These are phyloP conservation scores for Phengaris alcon DNA, from an alignment of 2,888 invertebrate genomes.

Conservation along the genomic window DNA sequence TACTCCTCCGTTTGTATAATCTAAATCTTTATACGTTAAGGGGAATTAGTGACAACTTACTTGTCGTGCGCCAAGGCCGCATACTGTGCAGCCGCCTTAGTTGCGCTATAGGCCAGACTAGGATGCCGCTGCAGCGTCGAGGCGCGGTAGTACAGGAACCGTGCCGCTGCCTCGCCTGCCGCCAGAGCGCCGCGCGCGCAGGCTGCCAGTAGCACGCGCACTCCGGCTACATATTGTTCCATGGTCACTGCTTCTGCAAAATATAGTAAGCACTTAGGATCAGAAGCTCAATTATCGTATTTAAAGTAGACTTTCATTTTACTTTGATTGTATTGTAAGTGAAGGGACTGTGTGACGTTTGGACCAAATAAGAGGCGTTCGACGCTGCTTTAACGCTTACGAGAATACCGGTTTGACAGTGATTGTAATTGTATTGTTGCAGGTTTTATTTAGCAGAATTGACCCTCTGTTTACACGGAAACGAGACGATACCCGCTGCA, in stretches of 20 bases:
- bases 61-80: slow-evolving; percentile 79
- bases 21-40: neutral
- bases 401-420: too few species aligned
- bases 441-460: too few species aligned
- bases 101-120: slow-evolving; percentile 80
- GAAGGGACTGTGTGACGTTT: too few species aligned
- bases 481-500: too few species aligned
- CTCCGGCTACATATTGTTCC: slow-evolving; percentile 82
- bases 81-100: slow-evolving; percentile 81
- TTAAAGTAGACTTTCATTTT: too few species aligned
- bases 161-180: slow-evolving; percentile 81
- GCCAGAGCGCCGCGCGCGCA: slow-evolving; percentile 81
- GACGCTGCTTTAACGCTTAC: too few species aligned
- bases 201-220: slow-evolving; percentile 79
- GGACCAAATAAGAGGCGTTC: too few species aligned
- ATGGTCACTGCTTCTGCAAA: slow-evolving; percentile 70
- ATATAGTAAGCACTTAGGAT: neutral
- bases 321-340: too few species aligned
- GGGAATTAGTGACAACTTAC: slow-evolving; percentile 41
- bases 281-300: too few species aligned
- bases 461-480: too few species aligned
- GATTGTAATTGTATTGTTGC: too few species aligned
- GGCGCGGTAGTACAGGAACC: slow-evolving; percentile 83
- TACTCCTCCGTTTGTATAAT: too few species aligned
- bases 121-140: slow-evolving; percentile 81